Evolutionary conservation across 2,888 invertebrate species (phyloP), one percentile per base, ranked within the genome.

Genomic region (Andrena flavipes): DNA sequence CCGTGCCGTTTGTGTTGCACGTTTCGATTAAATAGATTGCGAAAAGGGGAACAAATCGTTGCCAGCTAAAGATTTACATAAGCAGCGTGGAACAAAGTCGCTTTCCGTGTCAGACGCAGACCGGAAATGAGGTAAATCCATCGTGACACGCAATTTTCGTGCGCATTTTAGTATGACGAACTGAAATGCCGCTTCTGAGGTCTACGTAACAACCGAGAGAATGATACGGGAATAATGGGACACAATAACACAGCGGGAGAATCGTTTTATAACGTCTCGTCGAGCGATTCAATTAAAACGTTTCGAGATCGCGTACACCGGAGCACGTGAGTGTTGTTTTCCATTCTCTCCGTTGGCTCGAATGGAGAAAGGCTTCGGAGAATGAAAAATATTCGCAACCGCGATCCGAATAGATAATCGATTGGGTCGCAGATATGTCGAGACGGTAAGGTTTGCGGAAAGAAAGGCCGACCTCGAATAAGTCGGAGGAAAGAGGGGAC

Each of bases 101-200:
- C 1, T 2, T 7, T 30, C 6, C 0, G 6, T 23, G 62, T 33
- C 48, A 33, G 16, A 13, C 64, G 51, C 49, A 42, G 42, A 23
- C 35, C 10, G 77, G 59, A 65, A 79, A 65, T 26, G 10, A 54
- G 69, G 60, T 23, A 51, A 76, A 76, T 59, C 56, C 63, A 23
- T 26, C 59, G 51, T 64, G 76, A 76, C 49, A 49, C 26, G 56
- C 42, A 56, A 48, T 6, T 62, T 62, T 23, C 6, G 8, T 49
- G 13, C 5, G 8, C 26, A 26, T 23, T 54, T 63, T 10, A 30
- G 3, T 20, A 13, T 0, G 51, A 33, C 3, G 10, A 23, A 33
- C 51, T n/a, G 54, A 33, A 48, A 33, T 20, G 33, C 6, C 62
- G n/a, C n/a, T 7, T 56, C 62, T n/a, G 49, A 7, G 4, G 48